Evolutionary conservation across 2,113 vertebrate species (phyloP).

Genomic region (Nyctibius bracteatus): DNA sequence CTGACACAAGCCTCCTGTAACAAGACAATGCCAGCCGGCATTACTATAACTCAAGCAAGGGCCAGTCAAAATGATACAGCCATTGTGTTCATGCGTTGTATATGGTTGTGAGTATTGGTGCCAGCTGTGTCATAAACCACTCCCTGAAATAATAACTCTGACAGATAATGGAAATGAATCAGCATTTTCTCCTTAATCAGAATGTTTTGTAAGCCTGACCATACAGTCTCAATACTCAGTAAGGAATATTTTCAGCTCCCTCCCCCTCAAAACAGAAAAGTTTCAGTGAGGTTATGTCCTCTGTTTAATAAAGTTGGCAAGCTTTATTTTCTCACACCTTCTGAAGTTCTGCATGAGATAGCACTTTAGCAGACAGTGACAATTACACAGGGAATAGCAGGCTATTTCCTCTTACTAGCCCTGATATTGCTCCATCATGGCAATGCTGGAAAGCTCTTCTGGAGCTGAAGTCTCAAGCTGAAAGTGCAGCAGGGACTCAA

Average conservation of each 20-base stretch:
- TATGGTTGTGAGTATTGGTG: not conserved
- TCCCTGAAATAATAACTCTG: not conserved
- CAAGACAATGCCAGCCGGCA: not conserved
- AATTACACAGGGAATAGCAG: slow-evolving; percentile 41
- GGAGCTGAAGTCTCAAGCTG: not conserved
- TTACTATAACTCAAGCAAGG: slow-evolving; percentile 45
- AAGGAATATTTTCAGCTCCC: not conserved
- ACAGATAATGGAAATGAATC: slow-evolving; percentile 1
- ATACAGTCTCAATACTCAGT: not conserved
- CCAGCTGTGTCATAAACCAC: slow-evolving; percentile 35
- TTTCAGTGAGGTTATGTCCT: slow-evolving; percentile 1
- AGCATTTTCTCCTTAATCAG: not conserved
- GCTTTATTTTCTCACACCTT: slow-evolving; percentile 48
- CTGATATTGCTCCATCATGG: not conserved
- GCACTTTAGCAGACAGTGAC: not conserved
- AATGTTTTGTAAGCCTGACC: not conserved
- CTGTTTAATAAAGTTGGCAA: slow-evolving; percentile 45
- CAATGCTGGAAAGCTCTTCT: not conserved
- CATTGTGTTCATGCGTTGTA: not conserved
- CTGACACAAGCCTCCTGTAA: slow-evolving; percentile 22
- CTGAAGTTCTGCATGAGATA: slow-evolving; percentile 13
- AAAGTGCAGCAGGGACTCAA: not conserved
- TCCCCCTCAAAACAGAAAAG: not conserved
- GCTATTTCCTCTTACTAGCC: slow-evolving; percentile 13
- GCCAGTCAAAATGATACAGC: slow-evolving; percentile 17